A percentile compares a stretch with the other conserved stretches of the same genome.
Conservation (phyloP, 2,113 vertebrate genomes). For the Tetrao urogallus region DNA sequence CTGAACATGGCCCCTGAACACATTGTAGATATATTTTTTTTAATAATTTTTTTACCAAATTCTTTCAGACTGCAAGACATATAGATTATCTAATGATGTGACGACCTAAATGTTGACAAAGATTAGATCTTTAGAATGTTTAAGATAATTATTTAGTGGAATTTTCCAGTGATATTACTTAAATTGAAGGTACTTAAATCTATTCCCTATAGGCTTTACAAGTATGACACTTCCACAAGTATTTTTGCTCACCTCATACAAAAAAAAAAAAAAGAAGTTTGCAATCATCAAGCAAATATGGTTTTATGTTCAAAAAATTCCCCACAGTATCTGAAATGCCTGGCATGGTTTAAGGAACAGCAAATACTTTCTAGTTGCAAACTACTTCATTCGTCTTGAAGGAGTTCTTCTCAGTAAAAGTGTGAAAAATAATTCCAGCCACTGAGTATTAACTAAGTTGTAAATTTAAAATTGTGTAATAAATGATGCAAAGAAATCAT, state of each 20-base stretch:
- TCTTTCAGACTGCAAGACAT: not conserved
- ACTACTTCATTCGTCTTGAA: not conserved
- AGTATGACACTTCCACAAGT: not conserved
- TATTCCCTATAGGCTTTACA: not conserved
- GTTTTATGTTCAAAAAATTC: not conserved
- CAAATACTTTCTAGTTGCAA: not conserved
- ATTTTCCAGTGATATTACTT: not conserved
- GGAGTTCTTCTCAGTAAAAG: too few species aligned
- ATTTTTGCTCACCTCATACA: not conserved
- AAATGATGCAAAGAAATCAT: slow-evolving; percentile 6
- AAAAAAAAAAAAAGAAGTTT: not conserved
- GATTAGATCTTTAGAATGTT: not conserved
- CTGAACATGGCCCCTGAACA: not conserved
- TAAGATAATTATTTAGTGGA: not conserved
- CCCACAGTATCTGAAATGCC: not conserved
- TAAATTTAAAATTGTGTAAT: slow-evolving; percentile 28
- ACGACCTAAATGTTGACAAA: not conserved
- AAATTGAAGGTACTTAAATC: not conserved
- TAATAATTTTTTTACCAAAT: not conserved
- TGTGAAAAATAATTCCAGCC: not conserved
- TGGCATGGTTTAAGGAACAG: not conserved
- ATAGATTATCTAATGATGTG: not conserved
- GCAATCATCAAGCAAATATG: not conserved
- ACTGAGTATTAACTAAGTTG: slow-evolving; percentile 18
- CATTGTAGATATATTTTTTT: not conserved